Base-by-base conservation (phyloP, 2,797 vertebrate genomes). In the Acanthis flammea region DNA sequence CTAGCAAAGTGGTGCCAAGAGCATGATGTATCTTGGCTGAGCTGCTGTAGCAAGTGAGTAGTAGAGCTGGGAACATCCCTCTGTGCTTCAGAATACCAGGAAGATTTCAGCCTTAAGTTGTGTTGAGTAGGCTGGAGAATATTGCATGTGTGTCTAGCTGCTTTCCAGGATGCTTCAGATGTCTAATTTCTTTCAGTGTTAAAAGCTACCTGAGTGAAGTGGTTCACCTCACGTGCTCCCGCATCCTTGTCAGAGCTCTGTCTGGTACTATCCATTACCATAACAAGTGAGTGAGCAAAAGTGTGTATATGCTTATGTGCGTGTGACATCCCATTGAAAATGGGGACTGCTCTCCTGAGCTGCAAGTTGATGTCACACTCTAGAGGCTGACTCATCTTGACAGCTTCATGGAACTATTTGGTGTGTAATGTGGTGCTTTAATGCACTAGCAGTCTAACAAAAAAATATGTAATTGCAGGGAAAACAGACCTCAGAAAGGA, bases 211-310 rank as follows among this genome's bases (percentile, higher is more conserved):
- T 99, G 74, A 99, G 99, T 12, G 99, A 99, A 86, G 75, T 99
- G 85, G 98, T 99, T 71, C 99, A 99, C 78, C 98, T 99, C 88
- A 99, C 98, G 0, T 99, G 99, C 91, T 99, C 98, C 95, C 98
- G 99, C 84, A 99, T 99, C 97, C 99, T 99, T 82, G 98, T 99
- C 90, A 95, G 99, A 84, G 98, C 99, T 16, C 98, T 99, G 31
- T 99, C 99, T 7, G 99, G 99, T 41, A 99, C 98, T 72, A 98
- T 99, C 94, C 97, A 23, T 68, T 99, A 99, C 88, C 99, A 99
- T 94, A 99, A 99, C 98, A 99, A 97, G 99, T 99, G 92, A 97
- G 98, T 98, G 51, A 83, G 17, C 35, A 31, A 7, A 60, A 71
- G 15, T 4, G 5, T 10, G 5, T 25, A 3, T 37, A 0, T 71